These are phyloP conservation scores for Aplodontia rufa DNA, from an alignment of 2,113 vertebrate species.

Conservation along the genomic window DNA sequence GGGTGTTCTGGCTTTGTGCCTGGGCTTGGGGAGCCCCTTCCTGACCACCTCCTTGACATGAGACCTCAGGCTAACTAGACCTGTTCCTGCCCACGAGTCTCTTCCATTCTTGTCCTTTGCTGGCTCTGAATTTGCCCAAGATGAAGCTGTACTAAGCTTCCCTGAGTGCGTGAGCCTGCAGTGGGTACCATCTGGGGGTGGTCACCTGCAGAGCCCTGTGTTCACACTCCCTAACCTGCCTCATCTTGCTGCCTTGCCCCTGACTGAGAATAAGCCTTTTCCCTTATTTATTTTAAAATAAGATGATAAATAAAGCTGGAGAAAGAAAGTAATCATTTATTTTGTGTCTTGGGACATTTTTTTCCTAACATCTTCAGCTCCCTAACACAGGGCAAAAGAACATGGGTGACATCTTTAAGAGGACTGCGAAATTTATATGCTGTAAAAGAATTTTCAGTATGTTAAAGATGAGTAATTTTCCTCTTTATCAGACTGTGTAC, in stretches of 20 bases:
- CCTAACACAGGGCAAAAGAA: neutral
- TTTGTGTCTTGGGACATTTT: neutral
- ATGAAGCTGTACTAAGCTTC: neutral
- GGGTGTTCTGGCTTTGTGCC: accelerated
- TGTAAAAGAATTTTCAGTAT: neutral
- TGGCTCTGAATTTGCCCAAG: neutral
- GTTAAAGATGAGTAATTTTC: neutral
- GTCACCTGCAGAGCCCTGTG: neutral
- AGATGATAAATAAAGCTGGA: neutral
- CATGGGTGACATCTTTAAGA: neutral
- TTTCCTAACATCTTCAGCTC: neutral
- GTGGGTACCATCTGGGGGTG: neutral
- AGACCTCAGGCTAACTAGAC: neutral
- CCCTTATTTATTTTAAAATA: neutral
- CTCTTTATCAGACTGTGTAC: neutral
- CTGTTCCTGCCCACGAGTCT: neutral
- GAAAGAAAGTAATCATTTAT: neutral
- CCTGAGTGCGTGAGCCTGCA: neutral
- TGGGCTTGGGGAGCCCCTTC: accelerated
- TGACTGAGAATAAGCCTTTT: neutral
- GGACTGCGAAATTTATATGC: neutral
- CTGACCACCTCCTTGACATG: neutral
- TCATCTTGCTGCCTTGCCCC: neutral
- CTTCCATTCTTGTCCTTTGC: neutral
- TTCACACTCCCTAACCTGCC: neutral